Evolutionary conservation across 2,888 invertebrate genomes (phyloP).

Genomic region (Gandaritis pyraliata): DNA sequence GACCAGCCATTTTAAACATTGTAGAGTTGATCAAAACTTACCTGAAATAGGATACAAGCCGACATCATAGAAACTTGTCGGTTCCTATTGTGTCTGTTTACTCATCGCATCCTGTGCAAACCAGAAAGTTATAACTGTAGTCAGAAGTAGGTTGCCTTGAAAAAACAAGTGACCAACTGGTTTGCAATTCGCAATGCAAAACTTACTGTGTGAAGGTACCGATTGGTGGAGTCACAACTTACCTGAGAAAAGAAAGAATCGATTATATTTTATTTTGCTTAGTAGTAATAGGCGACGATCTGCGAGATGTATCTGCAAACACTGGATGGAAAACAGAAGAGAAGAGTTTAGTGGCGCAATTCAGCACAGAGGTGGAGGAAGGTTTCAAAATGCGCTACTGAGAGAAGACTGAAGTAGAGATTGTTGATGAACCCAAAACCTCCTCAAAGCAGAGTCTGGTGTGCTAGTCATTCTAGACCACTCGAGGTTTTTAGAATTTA

Average conservation of each 20-base stretch:
- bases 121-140: constrained; percentile 36
- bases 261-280: too few species aligned
- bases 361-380: too few species aligned
- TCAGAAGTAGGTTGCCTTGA: constrained; percentile 41
- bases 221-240: constrained; percentile 46
- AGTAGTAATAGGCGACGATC: too few species aligned
- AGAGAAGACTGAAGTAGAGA: too few species aligned
- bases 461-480: too few species aligned
- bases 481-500: too few species aligned
- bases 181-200: constrained; percentile 43
- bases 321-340: too few species aligned
- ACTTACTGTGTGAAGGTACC: constrained; percentile 43
- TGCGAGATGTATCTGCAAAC: too few species aligned
- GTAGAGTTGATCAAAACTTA: not conserved
- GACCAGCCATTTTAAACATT: not conserved
- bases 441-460: too few species aligned
- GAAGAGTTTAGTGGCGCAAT: too few species aligned
- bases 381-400: too few species aligned
- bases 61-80: constrained; percentile 1
- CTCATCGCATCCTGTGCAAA: constrained; percentile 26
- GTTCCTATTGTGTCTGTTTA: constrained; percentile 17
- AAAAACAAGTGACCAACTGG: constrained; percentile 39
- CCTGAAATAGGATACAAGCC: not conserved
- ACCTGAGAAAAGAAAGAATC: constrained; percentile 53
- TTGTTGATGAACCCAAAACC: too few species aligned